A percentile compares a stretch with the other conserved stretches of the same genome.
Evolutionary conservation across 2,113 vertebrate genomes (phyloP).

Genomic region (Hucho hucho): DNA sequence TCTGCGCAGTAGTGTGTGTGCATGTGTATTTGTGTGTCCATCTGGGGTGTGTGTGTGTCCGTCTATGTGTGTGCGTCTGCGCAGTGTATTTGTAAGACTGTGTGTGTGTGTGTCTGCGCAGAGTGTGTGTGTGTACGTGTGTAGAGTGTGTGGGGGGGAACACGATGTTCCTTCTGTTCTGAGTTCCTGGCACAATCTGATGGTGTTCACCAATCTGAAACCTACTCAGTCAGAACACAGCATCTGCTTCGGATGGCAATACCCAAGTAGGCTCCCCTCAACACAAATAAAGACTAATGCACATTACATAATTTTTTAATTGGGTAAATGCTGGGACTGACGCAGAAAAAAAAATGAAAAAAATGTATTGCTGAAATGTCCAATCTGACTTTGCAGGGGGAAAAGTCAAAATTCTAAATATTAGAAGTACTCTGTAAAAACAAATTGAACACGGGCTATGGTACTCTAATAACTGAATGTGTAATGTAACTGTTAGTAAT

Average conservation of each 20-base stretch:
- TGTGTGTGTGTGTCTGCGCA: conserved; percentile 14
- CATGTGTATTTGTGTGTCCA: conserved; percentile 23
- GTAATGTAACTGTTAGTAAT: too few relatives aligned
- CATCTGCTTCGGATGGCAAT: conserved; percentile 34
- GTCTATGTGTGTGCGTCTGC: conserved; percentile 9
- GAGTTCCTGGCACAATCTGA: conserved; percentile 68
- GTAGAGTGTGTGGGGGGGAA: conserved; percentile 63
- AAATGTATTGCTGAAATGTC: too few relatives aligned
- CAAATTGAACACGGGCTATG: too few relatives aligned
- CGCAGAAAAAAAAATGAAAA: too few relatives aligned
- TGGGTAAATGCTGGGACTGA: too few relatives aligned
- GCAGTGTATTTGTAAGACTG: neutral
- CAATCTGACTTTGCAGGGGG: too few relatives aligned
- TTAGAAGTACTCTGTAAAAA: too few relatives aligned
- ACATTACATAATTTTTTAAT: too few relatives aligned
- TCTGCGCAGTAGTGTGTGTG: conserved; percentile 13
- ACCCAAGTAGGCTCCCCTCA: neutral
- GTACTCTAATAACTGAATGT: too few relatives aligned
- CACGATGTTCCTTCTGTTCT: conserved; percentile 80
- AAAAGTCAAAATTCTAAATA: too few relatives aligned
- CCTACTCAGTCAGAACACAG: conserved; percentile 44
- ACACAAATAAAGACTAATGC: neutral
- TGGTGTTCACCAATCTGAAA: conserved; percentile 61
- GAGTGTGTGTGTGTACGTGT: conserved; percentile 28
- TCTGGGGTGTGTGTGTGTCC: conserved; percentile 16